Percentiles rank a stretch among this genome's conserved stretches.
Evolutionary conservation across 2,888 invertebrate species (phyloP).

Genomic region (Andrena praecox): DNA sequence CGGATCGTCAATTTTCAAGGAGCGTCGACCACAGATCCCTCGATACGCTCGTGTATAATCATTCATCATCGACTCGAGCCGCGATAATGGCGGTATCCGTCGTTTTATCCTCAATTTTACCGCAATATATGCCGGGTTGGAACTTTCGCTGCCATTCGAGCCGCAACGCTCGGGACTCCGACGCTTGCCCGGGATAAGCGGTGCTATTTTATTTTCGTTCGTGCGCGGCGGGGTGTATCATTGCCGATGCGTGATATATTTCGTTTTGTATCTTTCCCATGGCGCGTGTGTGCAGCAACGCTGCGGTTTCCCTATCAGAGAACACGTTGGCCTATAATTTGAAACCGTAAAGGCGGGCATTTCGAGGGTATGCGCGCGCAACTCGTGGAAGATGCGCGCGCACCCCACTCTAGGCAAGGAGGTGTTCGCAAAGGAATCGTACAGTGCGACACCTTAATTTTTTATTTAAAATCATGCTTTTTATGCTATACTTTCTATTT

Average conservation of each 20-base stretch:
- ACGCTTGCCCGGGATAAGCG: slow-evolving; percentile 19
- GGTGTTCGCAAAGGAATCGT: background rate
- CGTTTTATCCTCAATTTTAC: slow-evolving; percentile 18
- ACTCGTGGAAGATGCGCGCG: slow-evolving; percentile 2
- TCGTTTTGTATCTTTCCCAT: slow-evolving; percentile 23
- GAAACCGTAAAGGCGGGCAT: slow-evolving; percentile 35
- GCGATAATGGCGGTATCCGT: background rate
- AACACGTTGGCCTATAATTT: slow-evolving; percentile 32
- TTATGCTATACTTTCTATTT: background rate
- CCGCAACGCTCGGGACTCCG: slow-evolving; percentile 15
- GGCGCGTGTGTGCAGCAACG: slow-evolving; percentile 14
- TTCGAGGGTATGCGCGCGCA: slow-evolving; percentile 4
- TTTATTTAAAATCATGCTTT: too few relatives aligned
- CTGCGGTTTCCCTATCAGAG: slow-evolving; percentile 37
- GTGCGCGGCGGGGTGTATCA: slow-evolving; percentile 20
- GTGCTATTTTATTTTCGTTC: slow-evolving; percentile 48
- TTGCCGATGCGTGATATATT: slow-evolving; percentile 41
- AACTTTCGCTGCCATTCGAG: slow-evolving; percentile 43
- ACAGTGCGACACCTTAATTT: background rate
- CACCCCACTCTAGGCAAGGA: background rate
- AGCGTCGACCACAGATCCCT: background rate
- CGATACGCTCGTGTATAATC: background rate
- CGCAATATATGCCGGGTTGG: slow-evolving; percentile 1
- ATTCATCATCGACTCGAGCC: slow-evolving; percentile 5
- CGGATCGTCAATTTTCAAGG: background rate